Evolutionary conservation across 2,113 vertebrate species (phyloP).

Genomic region (Chiloscyllium plagiosum): DNA sequence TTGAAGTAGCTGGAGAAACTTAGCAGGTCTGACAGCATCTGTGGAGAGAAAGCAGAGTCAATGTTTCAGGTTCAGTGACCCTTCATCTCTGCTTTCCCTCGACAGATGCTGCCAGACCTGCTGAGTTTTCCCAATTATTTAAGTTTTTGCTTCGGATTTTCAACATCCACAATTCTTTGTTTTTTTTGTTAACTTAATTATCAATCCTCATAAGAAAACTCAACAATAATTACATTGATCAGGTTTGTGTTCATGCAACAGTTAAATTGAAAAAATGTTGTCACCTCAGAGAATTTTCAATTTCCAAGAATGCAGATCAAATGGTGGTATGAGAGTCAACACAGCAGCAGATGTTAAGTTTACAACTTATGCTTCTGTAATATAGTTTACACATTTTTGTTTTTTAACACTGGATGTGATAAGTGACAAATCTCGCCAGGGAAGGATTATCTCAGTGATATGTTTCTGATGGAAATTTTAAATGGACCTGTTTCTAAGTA

Average conservation of each 20-base stretch:
- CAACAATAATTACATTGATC: background rate
- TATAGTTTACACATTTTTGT: slow-evolving; percentile 21
- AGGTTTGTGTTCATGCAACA: background rate
- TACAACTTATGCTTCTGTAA: background rate
- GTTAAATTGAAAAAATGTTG: background rate
- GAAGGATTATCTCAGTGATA: slow-evolving; percentile 25
- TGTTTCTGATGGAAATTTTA: background rate
- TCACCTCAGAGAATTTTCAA: background rate
- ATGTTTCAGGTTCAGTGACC: too few species aligned
- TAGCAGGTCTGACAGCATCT: too few species aligned
- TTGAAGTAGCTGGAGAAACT: too few species aligned
- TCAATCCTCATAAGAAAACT: background rate
- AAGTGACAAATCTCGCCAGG: slow-evolving; percentile 15
- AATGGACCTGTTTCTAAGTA: slow-evolving; percentile 1
- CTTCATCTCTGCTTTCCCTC: too few species aligned
- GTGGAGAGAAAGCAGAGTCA: too few species aligned
- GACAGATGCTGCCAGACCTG: too few species aligned
- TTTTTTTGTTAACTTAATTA: background rate
- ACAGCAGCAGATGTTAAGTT: slow-evolving; percentile 28
- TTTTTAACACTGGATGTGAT: slow-evolving; percentile 23
- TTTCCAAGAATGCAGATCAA: slow-evolving; percentile 10
- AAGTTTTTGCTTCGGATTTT: too few species aligned
- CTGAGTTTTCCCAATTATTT: too few species aligned
- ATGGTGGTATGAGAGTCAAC: background rate
- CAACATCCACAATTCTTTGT: too few species aligned